phyloP scores from a whole-genome alignment of 2,888 invertebrate species.

The Oscheius sp. region DNA sequence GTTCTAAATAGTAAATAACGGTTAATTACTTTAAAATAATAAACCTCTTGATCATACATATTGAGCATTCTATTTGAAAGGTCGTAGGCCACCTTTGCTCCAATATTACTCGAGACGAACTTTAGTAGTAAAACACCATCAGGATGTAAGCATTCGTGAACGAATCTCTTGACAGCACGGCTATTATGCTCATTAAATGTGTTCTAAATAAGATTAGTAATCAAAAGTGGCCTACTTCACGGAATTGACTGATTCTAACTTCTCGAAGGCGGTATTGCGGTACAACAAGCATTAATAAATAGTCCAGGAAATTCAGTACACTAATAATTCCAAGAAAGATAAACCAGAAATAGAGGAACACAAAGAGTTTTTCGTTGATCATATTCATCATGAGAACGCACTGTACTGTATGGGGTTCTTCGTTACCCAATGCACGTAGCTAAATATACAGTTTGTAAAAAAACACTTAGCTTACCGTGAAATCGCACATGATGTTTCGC shows the following conservation, averaged over 20 bases:
- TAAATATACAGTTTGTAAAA: background rate
- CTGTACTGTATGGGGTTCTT: conserved; percentile 58
- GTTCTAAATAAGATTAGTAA: background rate
- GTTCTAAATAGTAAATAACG: no score
- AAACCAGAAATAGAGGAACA: conserved; percentile 35
- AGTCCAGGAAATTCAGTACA: conserved; percentile 59
- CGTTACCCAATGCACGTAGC: conserved; percentile 52
- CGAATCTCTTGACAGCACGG: background rate
- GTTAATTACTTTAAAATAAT: no score
- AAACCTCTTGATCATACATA: background rate
- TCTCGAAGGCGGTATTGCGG: no score
- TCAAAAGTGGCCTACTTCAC: background rate
- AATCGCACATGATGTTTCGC: conserved; percentile 71
- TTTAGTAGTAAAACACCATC: conserved; percentile 60
- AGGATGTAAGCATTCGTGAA: conserved; percentile 47
- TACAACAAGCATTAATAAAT: conserved; percentile 46
- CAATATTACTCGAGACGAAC: conserved; percentile 60
- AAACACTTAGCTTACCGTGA: conserved; percentile 26
- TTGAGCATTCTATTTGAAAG: conserved; percentile 49
- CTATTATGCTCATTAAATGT: background rate
- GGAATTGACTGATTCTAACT: background rate
- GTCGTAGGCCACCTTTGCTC: conserved; percentile 59
- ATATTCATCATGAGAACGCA: conserved; percentile 64
- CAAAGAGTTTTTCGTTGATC: conserved; percentile 33
- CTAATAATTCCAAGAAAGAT: conserved; percentile 47